phyloP scores from a whole-genome alignment of 2,888 invertebrate species.

The Agrilus cyanescens region DNA sequence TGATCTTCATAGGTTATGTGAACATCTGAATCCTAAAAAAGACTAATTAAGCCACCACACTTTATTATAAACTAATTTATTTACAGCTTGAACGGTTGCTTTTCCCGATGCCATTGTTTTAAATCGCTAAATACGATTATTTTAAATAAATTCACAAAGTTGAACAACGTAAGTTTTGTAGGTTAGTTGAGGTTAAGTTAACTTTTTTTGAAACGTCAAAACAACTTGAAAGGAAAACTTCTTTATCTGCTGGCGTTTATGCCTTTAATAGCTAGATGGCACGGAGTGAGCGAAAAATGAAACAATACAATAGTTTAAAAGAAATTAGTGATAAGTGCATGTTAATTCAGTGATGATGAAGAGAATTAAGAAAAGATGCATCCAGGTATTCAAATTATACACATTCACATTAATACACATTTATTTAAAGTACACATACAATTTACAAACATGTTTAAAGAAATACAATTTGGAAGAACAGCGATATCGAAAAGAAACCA shows the following conservation, averaged over 20 bases:
- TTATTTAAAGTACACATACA: slow-evolving; percentile 29
- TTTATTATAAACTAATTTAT: slow-evolving; percentile 17
- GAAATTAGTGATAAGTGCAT: too few relatives aligned
- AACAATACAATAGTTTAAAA: too few relatives aligned
- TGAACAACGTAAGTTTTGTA: neutral
- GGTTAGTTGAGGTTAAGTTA: neutral
- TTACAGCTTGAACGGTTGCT: slow-evolving; percentile 61
- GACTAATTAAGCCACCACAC: slow-evolving; percentile 3
- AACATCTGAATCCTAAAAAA: slow-evolving; percentile 69
- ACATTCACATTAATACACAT: too few relatives aligned
- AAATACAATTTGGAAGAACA: slow-evolving; percentile 4
- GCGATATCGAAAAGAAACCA: too few relatives aligned
- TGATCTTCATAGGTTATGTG: slow-evolving; percentile 95
- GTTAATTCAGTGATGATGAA: too few relatives aligned
- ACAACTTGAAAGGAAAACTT: neutral
- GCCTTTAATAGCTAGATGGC: neutral
- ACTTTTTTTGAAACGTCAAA: neutral
- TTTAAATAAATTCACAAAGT: neutral
- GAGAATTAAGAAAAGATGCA: neutral
- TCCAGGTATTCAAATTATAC: too few relatives aligned
- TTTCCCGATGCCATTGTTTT: slow-evolving; percentile 38
- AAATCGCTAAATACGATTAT: neutral
- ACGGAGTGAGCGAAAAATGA: neutral
- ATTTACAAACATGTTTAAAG: slow-evolving; percentile 28
- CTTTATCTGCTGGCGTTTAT: neutral